Evolutionary conservation across 1,140 invertebrate species (phyloP).

Genomic region (Hesperophylax magnus): DNA sequence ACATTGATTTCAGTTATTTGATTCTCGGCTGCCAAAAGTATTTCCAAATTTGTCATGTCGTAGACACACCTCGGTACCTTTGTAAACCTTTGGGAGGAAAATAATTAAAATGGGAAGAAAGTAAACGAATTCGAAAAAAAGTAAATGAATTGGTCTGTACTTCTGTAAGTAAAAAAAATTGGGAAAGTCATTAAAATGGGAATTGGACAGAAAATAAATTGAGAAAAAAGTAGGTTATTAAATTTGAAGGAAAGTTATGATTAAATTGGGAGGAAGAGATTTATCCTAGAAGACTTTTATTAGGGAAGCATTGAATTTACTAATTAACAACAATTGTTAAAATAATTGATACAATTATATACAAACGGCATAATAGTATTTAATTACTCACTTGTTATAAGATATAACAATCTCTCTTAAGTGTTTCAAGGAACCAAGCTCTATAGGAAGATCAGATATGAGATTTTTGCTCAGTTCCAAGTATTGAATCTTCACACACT

Average conservation of each 20-base stretch:
- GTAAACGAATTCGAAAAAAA: too few species aligned
- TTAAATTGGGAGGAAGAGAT: too few species aligned
- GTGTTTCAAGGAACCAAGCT: constrained; percentile 74
- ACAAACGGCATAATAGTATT: too few species aligned
- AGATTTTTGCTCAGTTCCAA: constrained; percentile 86
- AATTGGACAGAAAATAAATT: too few species aligned
- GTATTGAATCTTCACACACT: constrained; percentile 76
- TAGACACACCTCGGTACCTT: constrained; percentile 83
- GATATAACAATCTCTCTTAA: constrained; percentile 86
- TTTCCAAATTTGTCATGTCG: constrained; percentile 83
- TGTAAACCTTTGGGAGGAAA: constrained; percentile 75
- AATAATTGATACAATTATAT: too few species aligned
- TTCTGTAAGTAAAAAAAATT: too few species aligned
- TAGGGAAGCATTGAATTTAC: background rate
- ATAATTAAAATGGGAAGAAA: background rate
- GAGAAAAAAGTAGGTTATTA: too few species aligned
- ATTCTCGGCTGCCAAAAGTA: constrained; percentile 85
- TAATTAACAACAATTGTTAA: background rate
- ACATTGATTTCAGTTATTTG: constrained; percentile 81
- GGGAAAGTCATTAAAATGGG: too few species aligned
- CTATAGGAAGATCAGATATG: constrained; percentile 78
- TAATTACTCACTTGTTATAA: constrained; percentile 79
- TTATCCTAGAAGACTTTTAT: too few species aligned
- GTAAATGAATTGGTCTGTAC: too few species aligned
- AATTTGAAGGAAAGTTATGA: too few species aligned